Evolutionary conservation across 2,113 vertebrate species (phyloP).

Genomic region (Chionomys nivalis): DNA sequence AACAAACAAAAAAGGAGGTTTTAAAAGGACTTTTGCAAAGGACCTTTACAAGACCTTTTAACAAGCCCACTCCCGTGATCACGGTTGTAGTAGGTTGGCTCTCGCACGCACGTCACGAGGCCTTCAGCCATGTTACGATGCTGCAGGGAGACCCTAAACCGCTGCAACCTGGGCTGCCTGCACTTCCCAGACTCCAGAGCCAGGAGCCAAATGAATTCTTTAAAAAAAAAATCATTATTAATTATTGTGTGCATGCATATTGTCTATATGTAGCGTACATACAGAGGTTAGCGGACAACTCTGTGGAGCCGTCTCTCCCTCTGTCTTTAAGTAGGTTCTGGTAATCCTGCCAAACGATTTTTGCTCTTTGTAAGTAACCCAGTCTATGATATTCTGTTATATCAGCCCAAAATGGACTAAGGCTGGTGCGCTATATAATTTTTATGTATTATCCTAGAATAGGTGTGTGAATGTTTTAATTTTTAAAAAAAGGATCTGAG

Average conservation of each 20-base stretch:
- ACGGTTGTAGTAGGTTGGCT: too few relatives aligned
- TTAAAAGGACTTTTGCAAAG: neutral
- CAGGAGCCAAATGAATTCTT: neutral
- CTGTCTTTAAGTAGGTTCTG: neutral
- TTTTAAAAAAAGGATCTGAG: neutral
- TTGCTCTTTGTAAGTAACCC: neutral
- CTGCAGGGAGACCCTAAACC: too few relatives aligned
- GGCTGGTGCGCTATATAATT: neutral
- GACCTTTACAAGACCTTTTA: neutral
- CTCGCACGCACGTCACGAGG: fast-evolving
- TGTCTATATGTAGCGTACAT: neutral
- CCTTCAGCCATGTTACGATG: neutral
- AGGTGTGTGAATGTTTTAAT: neutral
- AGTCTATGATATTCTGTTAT: neutral
- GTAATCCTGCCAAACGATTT: neutral
- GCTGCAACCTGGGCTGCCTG: neutral
- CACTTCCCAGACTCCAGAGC: neutral
- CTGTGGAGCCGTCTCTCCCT: neutral
- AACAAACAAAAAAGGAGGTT: neutral
- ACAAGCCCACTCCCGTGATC: neutral
- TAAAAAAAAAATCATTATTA: neutral
- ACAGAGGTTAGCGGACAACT: neutral
- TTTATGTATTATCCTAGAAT: neutral
- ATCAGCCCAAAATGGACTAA: neutral
- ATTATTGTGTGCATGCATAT: neutral